Percentiles rank a stretch among this genome's conserved stretches.
phyloP scores from a whole-genome alignment of 2,797 vertebrate species.

The Carcharodon carcharias region DNA sequence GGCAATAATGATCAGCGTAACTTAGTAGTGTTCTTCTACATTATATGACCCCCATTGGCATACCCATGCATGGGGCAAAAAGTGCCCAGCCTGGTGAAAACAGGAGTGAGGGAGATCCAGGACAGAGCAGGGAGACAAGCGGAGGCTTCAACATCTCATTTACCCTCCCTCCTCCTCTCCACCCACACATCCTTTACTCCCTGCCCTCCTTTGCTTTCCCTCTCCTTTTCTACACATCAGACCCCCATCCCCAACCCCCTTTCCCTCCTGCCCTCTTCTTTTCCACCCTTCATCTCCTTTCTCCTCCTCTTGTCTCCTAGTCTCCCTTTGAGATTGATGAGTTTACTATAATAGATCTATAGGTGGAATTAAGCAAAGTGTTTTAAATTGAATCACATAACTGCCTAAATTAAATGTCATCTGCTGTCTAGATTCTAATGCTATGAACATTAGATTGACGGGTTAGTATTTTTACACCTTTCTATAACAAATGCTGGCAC shows the following conservation, averaged over 20 bases:
- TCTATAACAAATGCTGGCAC: background rate
- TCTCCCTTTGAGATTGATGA: background rate
- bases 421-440: background rate
- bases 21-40: too few species aligned
- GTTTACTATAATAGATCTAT: background rate
- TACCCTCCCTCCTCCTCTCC: background rate
- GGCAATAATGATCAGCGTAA: too few species aligned
- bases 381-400: background rate
- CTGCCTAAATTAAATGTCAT: background rate
- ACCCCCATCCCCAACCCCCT: background rate
- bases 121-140: background rate
- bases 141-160: background rate
- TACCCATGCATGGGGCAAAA: background rate
- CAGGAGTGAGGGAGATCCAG: background rate
- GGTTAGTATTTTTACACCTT: background rate
- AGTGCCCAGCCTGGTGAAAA: background rate
- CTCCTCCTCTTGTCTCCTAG: too few species aligned
- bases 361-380: background rate
- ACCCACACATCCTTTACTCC: background rate
- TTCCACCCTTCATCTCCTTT: too few species aligned
- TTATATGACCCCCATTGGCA: background rate
- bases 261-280: background rate
- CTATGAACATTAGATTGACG: background rate
- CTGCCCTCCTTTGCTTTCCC: background rate
- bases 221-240: background rate